Base-by-base conservation (phyloP, 2,797 vertebrate species). In the Taeniopygia guttata region DNA sequence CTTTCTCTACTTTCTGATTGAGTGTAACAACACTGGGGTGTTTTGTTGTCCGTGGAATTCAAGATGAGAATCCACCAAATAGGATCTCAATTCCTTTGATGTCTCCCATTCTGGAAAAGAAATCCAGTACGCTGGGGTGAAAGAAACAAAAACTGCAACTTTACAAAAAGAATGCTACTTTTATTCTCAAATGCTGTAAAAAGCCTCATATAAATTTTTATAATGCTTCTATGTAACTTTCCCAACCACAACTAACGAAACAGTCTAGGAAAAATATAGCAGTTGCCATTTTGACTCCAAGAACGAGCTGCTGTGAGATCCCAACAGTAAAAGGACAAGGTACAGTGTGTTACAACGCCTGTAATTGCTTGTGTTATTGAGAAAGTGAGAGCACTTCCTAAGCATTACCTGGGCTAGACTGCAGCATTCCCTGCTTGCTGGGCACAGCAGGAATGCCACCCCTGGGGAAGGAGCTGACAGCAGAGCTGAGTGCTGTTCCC, bases 101-200 rank as follows among this genome's bases (percentile, higher is more conserved):
- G 14, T 51, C 20, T 51, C 54, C n/a, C 22, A 16, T 48, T 36
- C 52, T 14, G 8, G 56, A 73, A 78, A 18, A 64, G 25, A 73
- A 91, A 74, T 27, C 17, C 43, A 54, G 29, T 43, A 42, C 30
- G 16, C 5, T 0, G 0, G 2, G 9, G 16, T 49, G 18, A 87
- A 81, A 62, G 52, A 79, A 96, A 87, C 0, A 0, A 48, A 84
- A 75, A 26, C 5, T 32, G 21, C 89, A 69, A 77, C 63, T 92
- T 96, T 97, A 96, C 89, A 96, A 97, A 97, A 96, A 91, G 84
- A 97, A 96, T 91, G 91, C 94, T 96, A 94, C 84, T 94, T 97
- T 97, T 97, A 97, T 97, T 97, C 94, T 97, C 95, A 97, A 97
- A 97, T 69, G 95, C 94, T 88, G 95, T 97, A 97, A 97, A 97